These are phyloP conservation scores for Psittacus erithacus DNA, from an alignment of 2,113 vertebrate genomes.

Conservation along the genomic window DNA sequence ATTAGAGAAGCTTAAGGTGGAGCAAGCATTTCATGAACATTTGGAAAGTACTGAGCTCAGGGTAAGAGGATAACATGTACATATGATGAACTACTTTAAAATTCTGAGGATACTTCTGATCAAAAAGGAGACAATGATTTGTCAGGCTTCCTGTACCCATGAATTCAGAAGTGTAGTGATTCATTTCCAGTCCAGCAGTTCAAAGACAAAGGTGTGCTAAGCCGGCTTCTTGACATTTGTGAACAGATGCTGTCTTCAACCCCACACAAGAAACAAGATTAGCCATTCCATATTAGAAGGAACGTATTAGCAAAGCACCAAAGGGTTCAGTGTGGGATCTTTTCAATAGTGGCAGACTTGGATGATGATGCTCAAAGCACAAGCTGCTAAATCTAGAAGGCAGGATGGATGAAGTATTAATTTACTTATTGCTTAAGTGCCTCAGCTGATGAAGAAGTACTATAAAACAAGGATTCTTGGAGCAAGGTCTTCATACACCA, in stretches of 20 bases:
- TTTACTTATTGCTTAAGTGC: constrained; percentile 2
- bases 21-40: not conserved
- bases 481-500: constrained; percentile 2
- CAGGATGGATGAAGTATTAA: constrained; percentile 20
- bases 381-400: constrained; percentile 14
- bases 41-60: not conserved
- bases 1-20: not conserved
- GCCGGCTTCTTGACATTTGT: constrained; percentile 2
- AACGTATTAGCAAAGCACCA: constrained; percentile 11
- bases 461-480: constrained; percentile 28
- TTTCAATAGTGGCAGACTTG: not conserved
- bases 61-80: not conserved
- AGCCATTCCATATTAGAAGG: constrained; percentile 36
- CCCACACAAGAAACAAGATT: constrained; percentile 14
- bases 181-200: not conserved
- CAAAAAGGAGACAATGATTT: not conserved
- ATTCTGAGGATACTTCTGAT: not conserved
- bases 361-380: constrained; percentile 11
- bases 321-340: not conserved
- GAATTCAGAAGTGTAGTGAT: not conserved
- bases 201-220: not conserved
- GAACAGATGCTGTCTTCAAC: constrained; percentile 1
- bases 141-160: not conserved
- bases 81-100: not conserved
- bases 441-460: constrained; percentile 31